Evolutionary conservation across 2,797 vertebrate species (phyloP).

Genomic region (Lagocephalus sceleratus): DNA sequence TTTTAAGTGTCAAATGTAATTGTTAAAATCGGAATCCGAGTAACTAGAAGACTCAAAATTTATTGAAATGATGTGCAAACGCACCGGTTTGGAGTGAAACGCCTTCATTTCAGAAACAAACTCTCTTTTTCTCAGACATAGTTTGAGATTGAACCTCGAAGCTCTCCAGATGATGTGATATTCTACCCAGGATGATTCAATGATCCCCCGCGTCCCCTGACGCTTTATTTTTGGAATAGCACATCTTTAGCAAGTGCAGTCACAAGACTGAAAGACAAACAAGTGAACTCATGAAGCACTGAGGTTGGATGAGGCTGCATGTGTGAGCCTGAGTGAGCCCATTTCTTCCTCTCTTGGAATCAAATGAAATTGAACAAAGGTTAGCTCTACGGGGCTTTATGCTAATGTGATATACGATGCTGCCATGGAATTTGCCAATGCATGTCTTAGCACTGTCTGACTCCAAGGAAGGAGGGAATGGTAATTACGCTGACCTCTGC

Average conservation of each 20-base stretch:
- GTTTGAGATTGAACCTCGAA: slow-evolving; percentile 62
- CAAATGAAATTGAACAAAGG: slow-evolving; percentile 75
- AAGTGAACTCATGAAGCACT: slow-evolving; percentile 68
- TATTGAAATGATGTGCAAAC: slow-evolving; percentile 20
- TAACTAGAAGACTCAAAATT: slow-evolving; percentile 5
- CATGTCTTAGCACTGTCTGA: slow-evolving; percentile 72
- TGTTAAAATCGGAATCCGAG: slow-evolving; percentile 3
- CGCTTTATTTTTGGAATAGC: slow-evolving; percentile 78
- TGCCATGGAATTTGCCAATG: slow-evolving; percentile 73
- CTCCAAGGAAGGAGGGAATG: slow-evolving; percentile 68
- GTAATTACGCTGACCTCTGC: slow-evolving; percentile 75
- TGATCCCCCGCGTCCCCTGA: slow-evolving; percentile 70
- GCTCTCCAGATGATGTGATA: slow-evolving; percentile 71
- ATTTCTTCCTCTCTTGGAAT: slow-evolving; percentile 62
- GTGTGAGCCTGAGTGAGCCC: slow-evolving; percentile 37
- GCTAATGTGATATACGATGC: slow-evolving; percentile 73
- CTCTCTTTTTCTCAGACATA: slow-evolving; percentile 30
- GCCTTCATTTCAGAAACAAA: slow-evolving; percentile 32
- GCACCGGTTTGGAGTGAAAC: slow-evolving; percentile 26
- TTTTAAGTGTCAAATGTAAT: slow-evolving; percentile 40
- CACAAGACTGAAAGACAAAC: slow-evolving; percentile 78
- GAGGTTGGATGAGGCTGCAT: slow-evolving; percentile 54
- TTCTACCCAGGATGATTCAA: slow-evolving; percentile 73
- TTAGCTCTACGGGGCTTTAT: slow-evolving; percentile 74
- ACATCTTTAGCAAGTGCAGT: slow-evolving; percentile 75